Evolutionary conservation across 2,888 invertebrate species (phyloP).

Genomic region (Apodemia duryi): DNA sequence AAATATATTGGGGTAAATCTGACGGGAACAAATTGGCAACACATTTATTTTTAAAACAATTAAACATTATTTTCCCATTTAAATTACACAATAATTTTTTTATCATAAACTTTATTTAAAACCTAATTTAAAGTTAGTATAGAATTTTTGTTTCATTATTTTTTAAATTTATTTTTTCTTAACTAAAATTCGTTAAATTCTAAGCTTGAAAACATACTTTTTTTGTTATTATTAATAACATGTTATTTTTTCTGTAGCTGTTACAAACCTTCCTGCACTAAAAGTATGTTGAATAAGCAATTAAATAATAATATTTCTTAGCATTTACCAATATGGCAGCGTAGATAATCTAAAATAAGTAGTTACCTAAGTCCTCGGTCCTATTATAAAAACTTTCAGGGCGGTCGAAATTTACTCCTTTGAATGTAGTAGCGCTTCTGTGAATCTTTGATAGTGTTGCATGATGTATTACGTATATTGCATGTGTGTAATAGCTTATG

Average conservation of each 20-base stretch:
- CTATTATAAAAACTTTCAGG: constrained; percentile 38
- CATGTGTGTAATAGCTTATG: constrained; percentile 20
- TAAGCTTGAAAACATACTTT: constrained; percentile 62
- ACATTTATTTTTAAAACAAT: constrained; percentile 1
- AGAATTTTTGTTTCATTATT: constrained; percentile 15
- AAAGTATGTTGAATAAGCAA: constrained; percentile 61
- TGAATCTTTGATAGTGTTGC: constrained; percentile 12
- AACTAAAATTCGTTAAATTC: constrained; percentile 25
- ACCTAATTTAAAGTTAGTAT: neutral
- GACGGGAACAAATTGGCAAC: constrained; percentile 6
- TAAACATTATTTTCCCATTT: neutral
- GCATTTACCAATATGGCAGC: constrained; percentile 80
- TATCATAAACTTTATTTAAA: neutral
- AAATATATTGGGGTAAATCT: constrained; percentile 21
- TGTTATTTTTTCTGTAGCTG: constrained; percentile 22
- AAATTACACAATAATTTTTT: constrained; percentile 2
- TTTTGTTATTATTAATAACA: constrained; percentile 47
- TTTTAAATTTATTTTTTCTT: constrained; percentile 30
- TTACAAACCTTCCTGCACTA: constrained; percentile 36
- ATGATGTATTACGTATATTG: constrained; percentile 13
- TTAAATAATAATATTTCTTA: constrained; percentile 58
- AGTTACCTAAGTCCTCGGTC: constrained; percentile 46
- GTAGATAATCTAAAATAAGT: constrained; percentile 51
- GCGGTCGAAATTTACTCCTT: constrained; percentile 34
- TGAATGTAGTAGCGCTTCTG: constrained; percentile 27